These are phyloP conservation scores for Andinoacara biseriatus DNA, from an alignment of 2,113 vertebrate species.

Conservation along the genomic window DNA sequence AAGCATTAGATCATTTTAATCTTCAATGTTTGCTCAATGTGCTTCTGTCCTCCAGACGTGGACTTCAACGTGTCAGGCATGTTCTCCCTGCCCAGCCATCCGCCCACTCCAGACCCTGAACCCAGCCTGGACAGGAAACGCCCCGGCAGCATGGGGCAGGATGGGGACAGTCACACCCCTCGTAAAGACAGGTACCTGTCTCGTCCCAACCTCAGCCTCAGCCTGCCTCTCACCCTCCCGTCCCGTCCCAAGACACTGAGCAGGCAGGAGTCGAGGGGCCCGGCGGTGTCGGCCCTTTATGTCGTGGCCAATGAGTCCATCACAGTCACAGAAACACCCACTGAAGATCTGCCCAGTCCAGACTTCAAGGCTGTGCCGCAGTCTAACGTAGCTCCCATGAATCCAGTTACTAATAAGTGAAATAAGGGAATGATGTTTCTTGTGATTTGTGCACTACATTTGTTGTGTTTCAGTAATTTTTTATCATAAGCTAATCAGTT, in stretches of 20 bases:
- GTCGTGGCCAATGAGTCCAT: conserved; percentile 80
- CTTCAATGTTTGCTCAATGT: not conserved
- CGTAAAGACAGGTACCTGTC: conserved; percentile 94
- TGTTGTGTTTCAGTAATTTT: conserved; percentile 39
- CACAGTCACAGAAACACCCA: conserved; percentile 77
- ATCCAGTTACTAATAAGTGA: conserved; percentile 15
- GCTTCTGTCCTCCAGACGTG: conserved; percentile 81
- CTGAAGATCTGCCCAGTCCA: conserved; percentile 72
- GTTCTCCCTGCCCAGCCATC: conserved; percentile 85
- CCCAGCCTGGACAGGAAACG: conserved; percentile 88
- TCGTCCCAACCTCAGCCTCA: conserved; percentile 77
- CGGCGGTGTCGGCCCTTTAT: conserved; percentile 77
- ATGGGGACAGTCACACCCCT: conserved; percentile 86
- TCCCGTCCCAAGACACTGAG: conserved; percentile 69
- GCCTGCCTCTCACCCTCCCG: conserved; percentile 69
- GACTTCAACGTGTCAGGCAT: conserved; percentile 98
- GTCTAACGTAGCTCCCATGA: conserved; percentile 27
- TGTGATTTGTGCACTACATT: conserved; percentile 43
- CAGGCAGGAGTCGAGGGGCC: conserved; percentile 78
- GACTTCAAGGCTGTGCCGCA: conserved; percentile 67
- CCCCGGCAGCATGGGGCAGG: conserved; percentile 88
- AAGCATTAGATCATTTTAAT: not conserved
- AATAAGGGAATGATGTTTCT: conserved; percentile 50
- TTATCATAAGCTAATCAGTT: conserved; percentile 24
- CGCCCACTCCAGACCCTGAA: conserved; percentile 81